A percentile compares a stretch with the other conserved stretches of the same genome.
These are phyloP conservation scores for Drosophila busckii DNA, from an alignment of 1,140 invertebrate genomes.

Conservation along the genomic window DNA sequence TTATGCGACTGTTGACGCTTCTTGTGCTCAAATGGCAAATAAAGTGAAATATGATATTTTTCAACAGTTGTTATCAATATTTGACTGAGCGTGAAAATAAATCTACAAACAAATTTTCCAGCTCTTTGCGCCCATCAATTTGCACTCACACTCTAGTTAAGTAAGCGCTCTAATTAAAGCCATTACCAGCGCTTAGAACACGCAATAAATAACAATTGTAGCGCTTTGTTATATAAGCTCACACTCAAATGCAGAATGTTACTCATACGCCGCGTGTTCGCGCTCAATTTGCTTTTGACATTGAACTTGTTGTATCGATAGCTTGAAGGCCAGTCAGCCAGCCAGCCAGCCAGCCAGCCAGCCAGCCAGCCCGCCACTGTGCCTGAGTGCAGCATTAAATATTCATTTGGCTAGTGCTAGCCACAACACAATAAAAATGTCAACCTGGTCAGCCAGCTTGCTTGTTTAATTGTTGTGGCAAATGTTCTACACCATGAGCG, in stretches of 20 bases:
- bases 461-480: slow-evolving; percentile 62
- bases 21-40: slow-evolving; percentile 39
- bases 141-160: too few relatives aligned
- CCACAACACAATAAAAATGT: slow-evolving; percentile 64
- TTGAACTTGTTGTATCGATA: slow-evolving; percentile 64
- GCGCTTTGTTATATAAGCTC: slow-evolving; percentile 38
- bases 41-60: slow-evolving; percentile 48
- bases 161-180: too few relatives aligned
- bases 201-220: slow-evolving; percentile 51
- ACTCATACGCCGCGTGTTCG: slow-evolving; percentile 55
- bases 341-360: slow-evolving; percentile 4
- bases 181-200: slow-evolving; percentile 28
- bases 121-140: too few relatives aligned
- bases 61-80: too few relatives aligned
- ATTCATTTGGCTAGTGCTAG: slow-evolving; percentile 57
- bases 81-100: too few relatives aligned
- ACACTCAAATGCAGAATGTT: slow-evolving; percentile 24
- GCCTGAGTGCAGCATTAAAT: slow-evolving; percentile 44
- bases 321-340: slow-evolving; percentile 37
- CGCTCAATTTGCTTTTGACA: slow-evolving; percentile 38
- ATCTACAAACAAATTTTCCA: too few relatives aligned
- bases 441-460: slow-evolving; percentile 26
- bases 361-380: background rate
- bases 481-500: slow-evolving; percentile 33
- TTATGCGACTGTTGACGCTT: slow-evolving; percentile 15